phyloP scores from a whole-genome alignment of 2,888 invertebrate species.

The Allacma fusca region DNA sequence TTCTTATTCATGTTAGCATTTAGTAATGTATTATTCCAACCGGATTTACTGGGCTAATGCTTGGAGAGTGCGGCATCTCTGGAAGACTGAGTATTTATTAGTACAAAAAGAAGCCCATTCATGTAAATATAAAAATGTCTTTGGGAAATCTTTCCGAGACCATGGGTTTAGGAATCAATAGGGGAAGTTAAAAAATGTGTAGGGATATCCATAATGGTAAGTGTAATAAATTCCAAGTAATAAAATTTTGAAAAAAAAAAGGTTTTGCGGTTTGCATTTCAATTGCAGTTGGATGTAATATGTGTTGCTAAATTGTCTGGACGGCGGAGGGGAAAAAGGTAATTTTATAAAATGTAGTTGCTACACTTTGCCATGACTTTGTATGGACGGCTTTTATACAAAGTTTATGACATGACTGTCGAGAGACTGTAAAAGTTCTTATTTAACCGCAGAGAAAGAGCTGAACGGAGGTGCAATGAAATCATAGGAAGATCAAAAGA shows the following conservation, averaged over 20 bases:
- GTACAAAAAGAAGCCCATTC: too few species aligned
- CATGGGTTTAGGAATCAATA: too few species aligned
- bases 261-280: background rate
- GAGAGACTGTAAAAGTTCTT: conserved; percentile 5
- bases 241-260: background rate
- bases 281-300: background rate
- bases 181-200: too few species aligned
- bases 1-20: too few species aligned
- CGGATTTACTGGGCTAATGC: too few species aligned
- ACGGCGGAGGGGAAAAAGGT: background rate
- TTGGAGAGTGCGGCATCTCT: too few species aligned
- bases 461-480: background rate
- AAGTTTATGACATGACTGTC: background rate
- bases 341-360: background rate
- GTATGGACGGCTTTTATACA: background rate
- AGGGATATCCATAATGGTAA: too few species aligned
- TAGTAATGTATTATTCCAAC: too few species aligned
- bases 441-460: background rate
- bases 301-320: background rate
- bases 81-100: too few species aligned
- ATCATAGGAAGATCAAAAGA: background rate
- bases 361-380: background rate
- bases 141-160: too few species aligned
- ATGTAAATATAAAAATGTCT: too few species aligned
- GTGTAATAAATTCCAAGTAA: too few species aligned